These are phyloP conservation scores for Zaprionus capensis DNA, from an alignment of 1,140 invertebrate genomes.

Conservation along the genomic window DNA sequence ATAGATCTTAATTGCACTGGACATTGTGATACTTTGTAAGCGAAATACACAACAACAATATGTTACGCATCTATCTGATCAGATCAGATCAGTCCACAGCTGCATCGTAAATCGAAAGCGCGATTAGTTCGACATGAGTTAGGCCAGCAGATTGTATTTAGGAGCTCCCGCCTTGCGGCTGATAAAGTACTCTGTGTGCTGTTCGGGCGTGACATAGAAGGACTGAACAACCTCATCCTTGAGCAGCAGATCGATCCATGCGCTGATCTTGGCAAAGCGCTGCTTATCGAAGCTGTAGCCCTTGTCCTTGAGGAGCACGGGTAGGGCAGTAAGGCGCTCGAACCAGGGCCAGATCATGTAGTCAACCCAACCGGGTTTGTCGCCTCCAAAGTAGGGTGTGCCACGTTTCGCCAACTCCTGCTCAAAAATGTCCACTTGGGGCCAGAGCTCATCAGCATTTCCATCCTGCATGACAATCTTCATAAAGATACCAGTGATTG, in stretches of 20 bases:
- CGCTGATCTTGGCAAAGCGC: slow-evolving; percentile 49
- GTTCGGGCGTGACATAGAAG: slow-evolving; percentile 49
- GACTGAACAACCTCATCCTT: slow-evolving; percentile 54
- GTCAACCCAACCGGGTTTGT: slow-evolving; percentile 90
- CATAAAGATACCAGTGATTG: slow-evolving; percentile 33
- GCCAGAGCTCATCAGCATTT: slow-evolving; percentile 47
- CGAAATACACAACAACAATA: neutral
- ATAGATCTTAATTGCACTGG: slow-evolving; percentile 4
- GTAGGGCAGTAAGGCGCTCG: slow-evolving; percentile 85
- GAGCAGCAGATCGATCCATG: slow-evolving; percentile 42
- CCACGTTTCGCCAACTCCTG: slow-evolving; percentile 87
- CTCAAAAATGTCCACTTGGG: slow-evolving; percentile 87
- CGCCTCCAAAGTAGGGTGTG: slow-evolving; percentile 88
- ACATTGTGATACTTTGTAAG: slow-evolving; percentile 9
- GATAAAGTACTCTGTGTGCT: slow-evolving; percentile 49
- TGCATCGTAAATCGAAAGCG: neutral
- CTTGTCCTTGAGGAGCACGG: slow-evolving; percentile 33
- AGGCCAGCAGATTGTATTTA: slow-evolving; percentile 61
- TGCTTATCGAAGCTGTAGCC: slow-evolving; percentile 51
- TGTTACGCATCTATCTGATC: neutral
- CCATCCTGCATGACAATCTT: slow-evolving; percentile 29
- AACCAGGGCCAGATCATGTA: slow-evolving; percentile 96
- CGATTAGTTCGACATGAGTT: neutral
- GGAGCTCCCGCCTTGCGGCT: slow-evolving; percentile 45
- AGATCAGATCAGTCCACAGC: neutral